Evolutionary conservation across 1,140 invertebrate species (phyloP), one percentile per base, ranked within the genome.

Genomic region (Agrypnia vestita): DNA sequence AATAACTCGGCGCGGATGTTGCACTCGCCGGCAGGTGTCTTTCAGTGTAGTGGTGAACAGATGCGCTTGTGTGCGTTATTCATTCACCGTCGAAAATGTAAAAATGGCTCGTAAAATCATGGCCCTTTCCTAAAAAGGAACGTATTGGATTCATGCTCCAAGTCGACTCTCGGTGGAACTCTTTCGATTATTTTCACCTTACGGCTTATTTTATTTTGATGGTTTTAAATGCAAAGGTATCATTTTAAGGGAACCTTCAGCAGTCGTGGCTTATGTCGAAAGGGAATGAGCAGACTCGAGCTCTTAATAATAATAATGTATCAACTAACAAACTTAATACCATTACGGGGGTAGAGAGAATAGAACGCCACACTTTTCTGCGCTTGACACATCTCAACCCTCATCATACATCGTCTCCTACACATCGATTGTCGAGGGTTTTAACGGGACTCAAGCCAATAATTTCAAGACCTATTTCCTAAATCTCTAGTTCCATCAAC

Each of bases 21-120:
- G 49, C 69, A 72, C 69, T 35, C 47, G 25, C 46, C 69, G 51
- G 69, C 69, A 73, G 69, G 69, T 73, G 69, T 55, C 19, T 53
- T 73, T 43, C 6, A 15, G 12, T 46, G 64, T 69, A 49, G 44
- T 69, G 43, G 64, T 69, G 44, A 0, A 47, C 11, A 15, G 19
- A 17, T 69, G 64, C 64, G n/a, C 13, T 17, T 12, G 44, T 69
- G 13, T 69, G 44, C 44, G 44, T n/a, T 46, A 15, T 44, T 3
- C 4, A 43, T n/a, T n/a, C 3, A 12, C n/a, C 49, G n/a, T 15
- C 49, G 49, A 51, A 15, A 12, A 12, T 51, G 49, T 15, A 9
- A 3, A 15, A 4, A 12, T 12, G 49, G 11, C 49, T 3, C 0
- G n/a, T 51, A 51, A 51, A 51, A 51, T 51, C 1, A 51, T 4